These are phyloP conservation scores for Dendrocincla fuliginosa DNA, from an alignment of 2,797 vertebrate species.

Conservation along the genomic window DNA sequence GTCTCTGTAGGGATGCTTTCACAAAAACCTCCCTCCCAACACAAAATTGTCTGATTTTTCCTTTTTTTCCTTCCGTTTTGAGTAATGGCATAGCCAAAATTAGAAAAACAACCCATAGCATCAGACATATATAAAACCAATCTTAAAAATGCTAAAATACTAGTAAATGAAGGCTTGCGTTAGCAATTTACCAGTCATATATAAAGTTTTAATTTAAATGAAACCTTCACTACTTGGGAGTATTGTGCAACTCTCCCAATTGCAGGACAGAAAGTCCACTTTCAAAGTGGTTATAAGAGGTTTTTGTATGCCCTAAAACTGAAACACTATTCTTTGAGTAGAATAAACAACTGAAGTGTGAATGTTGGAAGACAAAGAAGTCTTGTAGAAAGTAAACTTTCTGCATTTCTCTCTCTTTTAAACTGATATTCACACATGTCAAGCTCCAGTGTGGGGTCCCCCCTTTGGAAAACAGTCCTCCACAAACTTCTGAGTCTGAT, in stretches of 20 bases:
- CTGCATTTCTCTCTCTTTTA: not conserved
- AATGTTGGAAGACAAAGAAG: not conserved
- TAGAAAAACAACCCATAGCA: not conserved
- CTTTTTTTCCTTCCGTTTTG: not conserved
- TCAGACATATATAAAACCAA: not conserved
- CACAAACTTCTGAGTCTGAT: not conserved
- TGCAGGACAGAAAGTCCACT: not conserved
- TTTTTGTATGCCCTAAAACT: not conserved
- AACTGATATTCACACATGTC: not conserved
- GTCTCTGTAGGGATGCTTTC: not conserved
- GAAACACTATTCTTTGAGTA: not conserved
- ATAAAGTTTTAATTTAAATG: not conserved
- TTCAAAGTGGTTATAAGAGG: not conserved
- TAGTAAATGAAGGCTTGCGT: not conserved
- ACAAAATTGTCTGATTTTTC: not conserved
- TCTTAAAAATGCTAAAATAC: not conserved
- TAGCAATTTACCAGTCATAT: not conserved
- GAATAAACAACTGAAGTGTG: not conserved
- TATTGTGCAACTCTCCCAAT: not conserved
- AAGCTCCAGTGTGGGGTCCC: not conserved
- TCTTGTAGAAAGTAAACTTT: not conserved
- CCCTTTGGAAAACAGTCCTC: not conserved
- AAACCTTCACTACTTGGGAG: not conserved
- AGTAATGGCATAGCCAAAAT: not conserved
- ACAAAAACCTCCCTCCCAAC: not conserved